Conservation (phyloP, 2,797 vertebrate species). For the Cyprinodon diabolis region DNA sequence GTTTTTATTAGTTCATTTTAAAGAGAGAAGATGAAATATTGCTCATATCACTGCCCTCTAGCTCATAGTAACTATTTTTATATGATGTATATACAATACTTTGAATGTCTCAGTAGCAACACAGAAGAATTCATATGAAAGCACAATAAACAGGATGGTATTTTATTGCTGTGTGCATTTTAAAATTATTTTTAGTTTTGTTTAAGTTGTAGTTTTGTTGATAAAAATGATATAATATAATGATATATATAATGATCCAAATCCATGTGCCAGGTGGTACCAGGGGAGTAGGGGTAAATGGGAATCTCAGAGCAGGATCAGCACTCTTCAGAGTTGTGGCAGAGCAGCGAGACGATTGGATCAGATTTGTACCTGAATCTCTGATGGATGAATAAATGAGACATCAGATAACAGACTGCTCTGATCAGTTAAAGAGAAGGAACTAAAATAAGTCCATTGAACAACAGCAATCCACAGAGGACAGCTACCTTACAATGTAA, state of each 20-base stretch:
- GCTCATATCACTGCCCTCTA: conserved; percentile 20
- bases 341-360: conserved; percentile 35
- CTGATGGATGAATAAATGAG: conserved; percentile 27
- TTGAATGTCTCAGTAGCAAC: background rate
- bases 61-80: background rate
- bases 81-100: background rate
- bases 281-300: background rate
- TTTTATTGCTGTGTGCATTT: background rate
- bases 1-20: conserved; percentile 34
- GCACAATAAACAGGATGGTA: background rate
- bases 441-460: background rate
- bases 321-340: conserved; percentile 18
- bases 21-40: conserved; percentile 11
- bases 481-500: background rate
- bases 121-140: background rate
- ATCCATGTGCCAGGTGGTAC: background rate
- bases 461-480: background rate
- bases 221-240: no score
- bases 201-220: background rate
- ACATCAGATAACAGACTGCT: conserved; percentile 24
- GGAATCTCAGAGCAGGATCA: conserved; percentile 27
- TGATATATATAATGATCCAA: background rate
- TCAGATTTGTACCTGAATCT: conserved; percentile 52
- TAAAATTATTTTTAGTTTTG: background rate
- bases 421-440: conserved; percentile 10